Conservation (phyloP, 2,797 vertebrate species). For the Leptoclinus maculatus region DNA sequence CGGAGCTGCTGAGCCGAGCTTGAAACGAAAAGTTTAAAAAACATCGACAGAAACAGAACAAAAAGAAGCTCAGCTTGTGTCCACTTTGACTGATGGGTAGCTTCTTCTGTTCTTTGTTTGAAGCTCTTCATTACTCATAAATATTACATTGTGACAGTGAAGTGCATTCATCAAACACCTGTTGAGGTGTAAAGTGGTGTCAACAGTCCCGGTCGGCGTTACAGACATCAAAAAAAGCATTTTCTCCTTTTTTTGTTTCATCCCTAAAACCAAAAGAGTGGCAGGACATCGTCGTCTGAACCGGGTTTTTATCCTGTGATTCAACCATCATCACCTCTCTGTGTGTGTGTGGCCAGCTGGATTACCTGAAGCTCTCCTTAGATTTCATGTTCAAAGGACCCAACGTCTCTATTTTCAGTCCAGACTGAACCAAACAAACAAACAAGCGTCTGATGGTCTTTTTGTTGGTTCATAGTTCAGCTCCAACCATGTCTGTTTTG, state of each 20-base stretch:
- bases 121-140: too few species aligned
- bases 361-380: not conserved
- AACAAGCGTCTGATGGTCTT: not conserved
- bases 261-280: rapidly evolving
- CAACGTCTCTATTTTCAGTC: not conserved
- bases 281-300: conserved; percentile 14
- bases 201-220: not conserved
- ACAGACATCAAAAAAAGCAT: conserved; percentile 20
- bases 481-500: too few species aligned
- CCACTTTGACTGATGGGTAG: not conserved
- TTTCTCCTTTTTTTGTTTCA: not conserved
- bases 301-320: conserved; percentile 1
- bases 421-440: not conserved
- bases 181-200: not conserved
- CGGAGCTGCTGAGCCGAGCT: too few species aligned
- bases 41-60: too few species aligned
- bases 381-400: conserved; percentile 21
- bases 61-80: too few species aligned
- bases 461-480: not conserved
- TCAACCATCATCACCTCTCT: not conserved
- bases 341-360: not conserved
- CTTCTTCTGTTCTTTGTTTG: too few species aligned
- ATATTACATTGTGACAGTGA: not conserved
- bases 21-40: too few species aligned
- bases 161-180: not conserved